Base-by-base conservation (phyloP, 2,797 vertebrate genomes). In the Paramormyrops hopkinsi region DNA sequence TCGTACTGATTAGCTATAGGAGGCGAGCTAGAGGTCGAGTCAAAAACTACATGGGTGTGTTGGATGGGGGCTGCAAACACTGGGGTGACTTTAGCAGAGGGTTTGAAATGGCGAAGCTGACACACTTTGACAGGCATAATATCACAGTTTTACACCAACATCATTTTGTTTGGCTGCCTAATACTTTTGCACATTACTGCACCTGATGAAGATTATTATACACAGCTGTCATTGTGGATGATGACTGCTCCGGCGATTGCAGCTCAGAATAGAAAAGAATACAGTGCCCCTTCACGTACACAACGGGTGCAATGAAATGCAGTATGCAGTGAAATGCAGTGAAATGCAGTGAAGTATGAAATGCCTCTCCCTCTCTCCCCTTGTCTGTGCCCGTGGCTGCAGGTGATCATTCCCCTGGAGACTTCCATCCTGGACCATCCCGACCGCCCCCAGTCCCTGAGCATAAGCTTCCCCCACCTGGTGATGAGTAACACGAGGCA, bases 321-420 rank as follows among this genome's bases (percentile, higher is more conserved):
- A 11, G 5, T 51, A n/a, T 56, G 54, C 54, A 22, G 56, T 62
- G 56, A 87, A 19, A n/a, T 56, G 54, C 54, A 22, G 56, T 62
- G 56, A 87, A 19, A 85, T 7, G 69, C 62, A 17, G 5, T 51
- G 46, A 46, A 33, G 11, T 62, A 25, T 33, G 59, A 53, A 50
- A 50, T 50, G 22, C 41, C 69, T 33, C 56, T 8, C 37, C 1
- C 22, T 85, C 73, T 51, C 88, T 2, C 1, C 62, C 22, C 53
- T 33, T 86, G 19, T 88, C 59, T 92, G 85, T 90, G 12, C 84
- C 92, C 90, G 62, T 59, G 50, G 90, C 90, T 89, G 1, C 89
- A 99, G 99, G 91, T 99, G 82, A 95, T 94, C 90, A 94, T 99
- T 91, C 99, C 99, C 0, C 95, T 99, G 93, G 97, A 98, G 92